A percentile compares a stretch with the other conserved stretches of the same genome.
These are phyloP conservation scores for Hipposideros larvatus DNA, from an alignment of 2,797 vertebrate species.

Conservation along the genomic window DNA sequence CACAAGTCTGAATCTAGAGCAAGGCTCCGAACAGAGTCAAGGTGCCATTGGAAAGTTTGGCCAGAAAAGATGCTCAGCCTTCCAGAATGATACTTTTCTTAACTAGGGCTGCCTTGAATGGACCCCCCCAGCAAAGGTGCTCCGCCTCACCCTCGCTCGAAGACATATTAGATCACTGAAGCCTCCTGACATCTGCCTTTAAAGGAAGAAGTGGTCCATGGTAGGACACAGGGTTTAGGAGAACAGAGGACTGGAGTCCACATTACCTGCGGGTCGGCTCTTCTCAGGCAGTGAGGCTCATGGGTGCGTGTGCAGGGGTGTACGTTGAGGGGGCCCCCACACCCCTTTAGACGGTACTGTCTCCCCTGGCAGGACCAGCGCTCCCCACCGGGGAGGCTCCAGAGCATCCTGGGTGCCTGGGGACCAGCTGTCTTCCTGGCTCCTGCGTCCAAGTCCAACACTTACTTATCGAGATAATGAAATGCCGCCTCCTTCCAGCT, in stretches of 20 bases:
- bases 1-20: neutral
- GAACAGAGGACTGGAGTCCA: neutral
- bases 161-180: neutral
- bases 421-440: neutral
- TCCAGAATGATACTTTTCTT: neutral
- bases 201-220: neutral
- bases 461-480: neutral
- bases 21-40: neutral
- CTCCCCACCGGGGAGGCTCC: fast-evolving
- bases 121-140: neutral
- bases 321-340: fast-evolving
- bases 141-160: neutral
- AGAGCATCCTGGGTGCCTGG: neutral
- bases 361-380: neutral
- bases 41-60: fast-evolving
- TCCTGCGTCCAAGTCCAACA: neutral
- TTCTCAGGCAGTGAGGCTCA: neutral
- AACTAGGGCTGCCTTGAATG: neutral
- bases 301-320: fast-evolving
- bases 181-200: neutral
- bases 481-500: neutral
- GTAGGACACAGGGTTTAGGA: fast-evolving
- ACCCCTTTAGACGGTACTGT: fast-evolving
- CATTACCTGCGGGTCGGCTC: fast-evolving
- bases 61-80: neutral